Evolutionary conservation across 2,888 invertebrate genomes (phyloP).

Genomic region (Drosophila colorata): DNA sequence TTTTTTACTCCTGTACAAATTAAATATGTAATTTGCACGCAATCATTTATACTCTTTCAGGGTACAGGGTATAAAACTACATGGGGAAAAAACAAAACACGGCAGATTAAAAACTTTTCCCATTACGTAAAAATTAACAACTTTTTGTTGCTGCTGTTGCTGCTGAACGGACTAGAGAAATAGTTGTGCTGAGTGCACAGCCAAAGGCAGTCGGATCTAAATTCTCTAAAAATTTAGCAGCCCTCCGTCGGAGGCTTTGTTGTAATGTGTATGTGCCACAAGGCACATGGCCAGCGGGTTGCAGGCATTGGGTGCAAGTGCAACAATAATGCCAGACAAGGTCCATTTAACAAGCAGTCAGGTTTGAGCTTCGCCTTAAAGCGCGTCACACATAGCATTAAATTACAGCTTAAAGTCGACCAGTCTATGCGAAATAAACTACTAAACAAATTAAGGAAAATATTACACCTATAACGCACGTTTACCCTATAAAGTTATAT

Average conservation of each 20-base stretch:
- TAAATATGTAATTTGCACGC: too few relatives aligned
- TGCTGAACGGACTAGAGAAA: conserved; percentile 47
- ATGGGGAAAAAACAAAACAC: conserved; percentile 32
- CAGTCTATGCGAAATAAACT: not conserved
- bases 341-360: conserved; percentile 55
- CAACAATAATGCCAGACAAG: conserved; percentile 40
- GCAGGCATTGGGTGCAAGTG: conserved; percentile 16
- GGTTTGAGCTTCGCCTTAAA: conserved; percentile 5
- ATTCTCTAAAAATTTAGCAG: conserved; percentile 62
- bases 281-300: conserved; percentile 7
- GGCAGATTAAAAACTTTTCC: conserved; percentile 80
- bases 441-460: not conserved
- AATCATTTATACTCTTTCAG: not conserved
- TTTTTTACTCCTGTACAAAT: too few relatives aligned
- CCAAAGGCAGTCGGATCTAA: conserved; percentile 55
- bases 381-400: not conserved
- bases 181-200: conserved; percentile 58
- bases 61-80: not conserved
- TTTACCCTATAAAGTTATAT: too few relatives aligned
- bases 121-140: conserved; percentile 80
- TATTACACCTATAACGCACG: too few relatives aligned
- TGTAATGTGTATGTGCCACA: conserved; percentile 22
- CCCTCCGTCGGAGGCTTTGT: conserved; percentile 12
- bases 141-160: conserved; percentile 54
- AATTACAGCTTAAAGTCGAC: not conserved